Conservation (phyloP, 1,140 invertebrate species). For the Philopotamus ludificatus region DNA sequence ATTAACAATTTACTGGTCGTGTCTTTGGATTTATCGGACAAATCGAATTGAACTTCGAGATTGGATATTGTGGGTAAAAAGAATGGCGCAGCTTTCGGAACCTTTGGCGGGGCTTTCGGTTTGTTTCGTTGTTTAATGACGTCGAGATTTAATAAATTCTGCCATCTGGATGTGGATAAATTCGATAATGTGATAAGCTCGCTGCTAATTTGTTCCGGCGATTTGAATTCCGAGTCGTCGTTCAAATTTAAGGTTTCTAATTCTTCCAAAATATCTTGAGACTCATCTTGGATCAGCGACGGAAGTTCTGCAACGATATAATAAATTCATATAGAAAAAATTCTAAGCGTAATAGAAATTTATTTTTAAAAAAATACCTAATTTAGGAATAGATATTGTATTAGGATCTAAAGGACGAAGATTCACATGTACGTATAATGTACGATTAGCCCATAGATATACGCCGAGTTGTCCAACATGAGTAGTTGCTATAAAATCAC, state of each 20-base stretch:
- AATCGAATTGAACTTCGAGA: constrained; percentile 79
- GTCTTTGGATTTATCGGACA: constrained; percentile 54
- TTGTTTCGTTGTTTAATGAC: constrained; percentile 89
- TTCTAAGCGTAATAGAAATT: background rate
- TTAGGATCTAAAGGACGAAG: constrained; percentile 69
- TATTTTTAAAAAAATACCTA: constrained; percentile 48
- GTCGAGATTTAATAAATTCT: constrained; percentile 89
- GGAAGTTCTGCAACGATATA: constrained; percentile 48
- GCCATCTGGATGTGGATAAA: constrained; percentile 86
- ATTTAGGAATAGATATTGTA: constrained; percentile 46
- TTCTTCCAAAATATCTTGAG: constrained; percentile 52
- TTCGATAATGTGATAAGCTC: constrained; percentile 86
- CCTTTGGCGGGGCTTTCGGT: constrained; percentile 79
- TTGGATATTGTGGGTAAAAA: constrained; percentile 90
- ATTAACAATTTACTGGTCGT: constrained; percentile 57
- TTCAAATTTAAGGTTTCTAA: constrained; percentile 57
- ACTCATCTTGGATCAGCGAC: constrained; percentile 42
- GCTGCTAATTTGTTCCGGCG: constrained; percentile 76
- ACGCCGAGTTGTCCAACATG: constrained; percentile 88
- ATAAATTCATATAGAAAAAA: background rate
- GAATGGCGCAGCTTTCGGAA: constrained; percentile 86
- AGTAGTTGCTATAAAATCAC: constrained; percentile 85
- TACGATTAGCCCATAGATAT: constrained; percentile 91
- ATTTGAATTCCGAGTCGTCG: constrained; percentile 64
- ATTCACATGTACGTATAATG: constrained; percentile 77